Base-by-base conservation (phyloP, 1,140 invertebrate species). In the Zaprionus lachaisei region DNA sequence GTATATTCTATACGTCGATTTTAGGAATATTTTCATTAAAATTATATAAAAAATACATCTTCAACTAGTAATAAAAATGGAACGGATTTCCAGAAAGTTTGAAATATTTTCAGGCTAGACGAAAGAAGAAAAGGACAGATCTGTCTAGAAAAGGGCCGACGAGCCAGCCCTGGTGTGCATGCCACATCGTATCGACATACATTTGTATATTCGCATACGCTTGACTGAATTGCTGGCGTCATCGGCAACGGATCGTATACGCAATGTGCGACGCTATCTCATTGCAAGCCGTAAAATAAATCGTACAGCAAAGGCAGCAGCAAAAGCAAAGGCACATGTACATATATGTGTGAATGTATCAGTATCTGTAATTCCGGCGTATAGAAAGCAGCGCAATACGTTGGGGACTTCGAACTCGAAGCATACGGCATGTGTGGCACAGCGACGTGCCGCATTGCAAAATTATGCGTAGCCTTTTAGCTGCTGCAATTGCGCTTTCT, bases 221-320 rank as follows among this genome's bases (percentile, higher is more conserved):
- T 81, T 87, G 37, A 89, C 57, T 87, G 81, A 74, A 76, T 78
- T 73, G 71, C 49, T 62, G 58, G 57, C 54, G 69, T 60, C 70
- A 57, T 55, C 49, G 79, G 49, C 71, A 58, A 57, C 41, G 65
- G 74, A 64, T 79, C 84, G 84, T 84, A 89, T 87, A 89, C 84
- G 84, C 84, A 83, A 77, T 75, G 63, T 83, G 80, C 41, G 55
- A 62, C 64, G 63, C 66, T 83, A 80, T 87, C 80, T 69, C 69
- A 90, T 79, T 79, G 85, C 72, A 79, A 90, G 72, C 75, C 79
- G 81, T 67, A 79, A 81, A 90, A 72, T 84, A 87, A 89, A 87
- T 87, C 74, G 84, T 68, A 80, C 78, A 57, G 84, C 62, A 87
- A 78, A 81, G 80, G 84, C 62, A 87, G 74, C 79, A 77, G 84